Evolutionary conservation across 1,140 invertebrate genomes (phyloP).

Genomic region (Pogonus chalceus): DNA sequence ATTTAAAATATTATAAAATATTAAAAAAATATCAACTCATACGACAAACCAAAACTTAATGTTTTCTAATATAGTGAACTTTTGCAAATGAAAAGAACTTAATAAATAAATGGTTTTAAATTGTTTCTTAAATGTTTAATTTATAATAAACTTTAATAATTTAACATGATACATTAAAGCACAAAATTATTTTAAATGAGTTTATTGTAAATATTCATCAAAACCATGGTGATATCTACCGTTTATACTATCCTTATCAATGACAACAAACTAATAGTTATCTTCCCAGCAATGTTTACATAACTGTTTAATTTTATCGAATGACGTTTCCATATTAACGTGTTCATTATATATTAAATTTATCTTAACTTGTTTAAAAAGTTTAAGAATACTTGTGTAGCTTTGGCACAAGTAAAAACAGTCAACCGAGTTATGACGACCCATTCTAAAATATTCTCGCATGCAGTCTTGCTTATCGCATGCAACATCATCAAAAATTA

Average conservation of each 20-base stretch:
- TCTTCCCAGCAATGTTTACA: slow-evolving; percentile 22
- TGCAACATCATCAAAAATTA: slow-evolving; percentile 35
- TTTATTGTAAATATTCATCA: neutral
- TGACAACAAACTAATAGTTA: slow-evolving; percentile 16
- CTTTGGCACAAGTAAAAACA: slow-evolving; percentile 34
- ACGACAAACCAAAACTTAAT: neutral
- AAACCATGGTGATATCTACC: neutral
- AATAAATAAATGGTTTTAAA: neutral
- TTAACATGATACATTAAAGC: no score
- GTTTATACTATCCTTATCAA: slow-evolving; percentile 16
- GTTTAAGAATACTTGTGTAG: slow-evolving; percentile 33
- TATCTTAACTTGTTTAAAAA: slow-evolving; percentile 32
- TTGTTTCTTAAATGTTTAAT: neutral
- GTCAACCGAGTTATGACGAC: slow-evolving; percentile 30
- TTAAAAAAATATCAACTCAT: no score
- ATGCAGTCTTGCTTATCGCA: slow-evolving; percentile 30
- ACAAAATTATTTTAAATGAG: neutral
- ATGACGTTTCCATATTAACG: slow-evolving; percentile 27
- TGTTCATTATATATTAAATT: slow-evolving; percentile 35
- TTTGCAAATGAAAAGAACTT: neutral
- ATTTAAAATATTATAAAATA: no score
- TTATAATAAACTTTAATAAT: neutral
- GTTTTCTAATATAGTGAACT: neutral
- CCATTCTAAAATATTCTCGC: slow-evolving; percentile 32
- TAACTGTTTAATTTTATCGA: slow-evolving; percentile 21